Evolutionary conservation across 2,888 invertebrate species (phyloP).

Genomic region (Leptinotarsa rubiginosa): DNA sequence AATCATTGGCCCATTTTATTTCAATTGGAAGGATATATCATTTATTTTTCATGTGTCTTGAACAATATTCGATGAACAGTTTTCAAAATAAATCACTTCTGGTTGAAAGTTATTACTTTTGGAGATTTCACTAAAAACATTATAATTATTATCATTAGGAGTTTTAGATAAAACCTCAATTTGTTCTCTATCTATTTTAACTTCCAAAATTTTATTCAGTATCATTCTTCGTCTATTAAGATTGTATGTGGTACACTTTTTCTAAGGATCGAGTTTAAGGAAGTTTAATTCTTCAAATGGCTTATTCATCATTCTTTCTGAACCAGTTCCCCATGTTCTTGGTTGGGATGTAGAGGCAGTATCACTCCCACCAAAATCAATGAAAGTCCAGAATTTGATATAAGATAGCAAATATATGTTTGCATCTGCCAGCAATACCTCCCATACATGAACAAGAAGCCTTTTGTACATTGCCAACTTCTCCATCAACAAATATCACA

Average conservation of each 20-base stretch:
- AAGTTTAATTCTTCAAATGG: slow-evolving; percentile 1
- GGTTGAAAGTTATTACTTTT: slow-evolving; percentile 3
- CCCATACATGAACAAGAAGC: neutral
- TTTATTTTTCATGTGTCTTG: neutral
- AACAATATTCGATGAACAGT: neutral
- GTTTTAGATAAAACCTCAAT: neutral
- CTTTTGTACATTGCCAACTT: neutral
- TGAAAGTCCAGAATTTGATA: neutral
- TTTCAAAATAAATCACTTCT: slow-evolving; percentile 9
- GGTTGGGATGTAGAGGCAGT: neutral
- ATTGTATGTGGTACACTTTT: neutral
- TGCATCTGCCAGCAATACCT: neutral
- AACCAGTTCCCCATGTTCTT: slow-evolving; percentile 3
- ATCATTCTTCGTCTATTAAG: neutral
- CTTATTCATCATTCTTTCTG: slow-evolving; percentile 8
- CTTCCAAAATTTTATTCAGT: neutral
- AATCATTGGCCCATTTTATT: neutral
- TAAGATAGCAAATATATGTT: slow-evolving; percentile 5
- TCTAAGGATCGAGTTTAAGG: neutral
- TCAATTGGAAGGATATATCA: neutral
- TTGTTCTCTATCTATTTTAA: neutral
- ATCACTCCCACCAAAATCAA: slow-evolving; percentile 9
- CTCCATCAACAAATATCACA: neutral
- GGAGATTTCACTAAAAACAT: neutral
- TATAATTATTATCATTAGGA: neutral